A percentile compares a stretch with the other conserved stretches of the same genome.
Conservation (phyloP, 2,113 vertebrate species). For the Haplochromis burtoni region DNA sequence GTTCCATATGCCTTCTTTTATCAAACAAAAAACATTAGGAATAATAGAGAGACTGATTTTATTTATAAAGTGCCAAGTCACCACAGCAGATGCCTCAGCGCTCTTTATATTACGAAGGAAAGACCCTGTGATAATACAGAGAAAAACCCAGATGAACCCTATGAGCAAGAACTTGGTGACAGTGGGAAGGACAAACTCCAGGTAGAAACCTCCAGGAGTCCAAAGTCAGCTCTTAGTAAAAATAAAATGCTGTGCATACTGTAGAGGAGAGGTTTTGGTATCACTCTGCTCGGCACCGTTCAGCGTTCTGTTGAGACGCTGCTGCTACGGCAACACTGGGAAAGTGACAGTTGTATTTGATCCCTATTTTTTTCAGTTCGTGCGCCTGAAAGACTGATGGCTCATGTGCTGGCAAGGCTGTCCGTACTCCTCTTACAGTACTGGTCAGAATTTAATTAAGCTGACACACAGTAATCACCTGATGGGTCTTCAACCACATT, state of each 20-base stretch:
- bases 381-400: neutral
- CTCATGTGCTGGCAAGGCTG: neutral
- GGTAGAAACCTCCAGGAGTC: neutral
- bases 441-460: neutral
- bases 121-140: neutral
- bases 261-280: rapidly evolving
- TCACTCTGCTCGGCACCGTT: rapidly evolving
- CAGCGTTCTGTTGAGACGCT: neutral
- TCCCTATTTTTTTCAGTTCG: neutral
- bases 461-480: neutral
- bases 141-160: rapidly evolving
- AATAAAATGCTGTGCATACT: neutral
- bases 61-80: neutral
- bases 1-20: neutral
- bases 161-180: neutral
- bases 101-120: neutral
- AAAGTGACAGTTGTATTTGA: neutral
- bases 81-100: neutral
- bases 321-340: neutral
- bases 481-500: neutral
- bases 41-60: neutral
- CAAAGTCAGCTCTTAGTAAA: neutral
- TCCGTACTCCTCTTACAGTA: neutral
- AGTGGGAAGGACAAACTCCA: neutral
- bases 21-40: neutral